These are phyloP conservation scores for Araneus ventricosus DNA, from an alignment of 1,140 invertebrate species.

Conservation along the genomic window DNA sequence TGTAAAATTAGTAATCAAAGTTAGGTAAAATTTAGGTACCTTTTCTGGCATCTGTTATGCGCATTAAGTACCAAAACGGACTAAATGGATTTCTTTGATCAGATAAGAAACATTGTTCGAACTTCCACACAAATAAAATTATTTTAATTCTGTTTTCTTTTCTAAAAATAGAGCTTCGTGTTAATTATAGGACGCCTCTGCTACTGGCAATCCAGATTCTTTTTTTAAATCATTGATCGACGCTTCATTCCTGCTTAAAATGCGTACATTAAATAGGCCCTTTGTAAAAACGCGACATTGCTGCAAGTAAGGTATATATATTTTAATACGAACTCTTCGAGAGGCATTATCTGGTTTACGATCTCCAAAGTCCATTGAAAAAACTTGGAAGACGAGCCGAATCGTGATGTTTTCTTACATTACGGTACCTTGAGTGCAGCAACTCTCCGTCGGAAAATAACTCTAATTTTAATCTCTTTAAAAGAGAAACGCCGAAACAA, in stretches of 20 bases:
- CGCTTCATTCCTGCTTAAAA: neutral
- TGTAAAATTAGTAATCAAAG: no score
- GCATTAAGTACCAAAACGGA: no score
- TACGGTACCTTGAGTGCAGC: neutral
- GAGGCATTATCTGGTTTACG: slow-evolving; percentile 33
- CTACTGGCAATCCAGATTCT: neutral
- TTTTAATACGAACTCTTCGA: slow-evolving; percentile 27
- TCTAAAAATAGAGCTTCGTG: no score
- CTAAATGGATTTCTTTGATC: no score
- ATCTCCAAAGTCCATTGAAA: neutral
- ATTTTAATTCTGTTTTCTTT: no score
- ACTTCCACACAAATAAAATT: no score
- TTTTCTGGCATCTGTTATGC: no score
- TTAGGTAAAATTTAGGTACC: no score
- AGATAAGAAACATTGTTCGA: no score
- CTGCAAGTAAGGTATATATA: neutral
- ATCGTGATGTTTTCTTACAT: slow-evolving; percentile 4
- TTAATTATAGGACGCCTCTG: no score
- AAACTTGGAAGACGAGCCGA: neutral
- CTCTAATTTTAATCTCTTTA: slow-evolving; percentile 62
- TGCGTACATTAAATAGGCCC: neutral
- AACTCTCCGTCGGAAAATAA: neutral
- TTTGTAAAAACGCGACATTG: neutral
- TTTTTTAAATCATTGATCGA: neutral
- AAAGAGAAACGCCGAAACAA: slow-evolving; percentile 48